Base-by-base conservation (phyloP, 1,140 invertebrate genomes). In the Brachionus sp. region DNA sequence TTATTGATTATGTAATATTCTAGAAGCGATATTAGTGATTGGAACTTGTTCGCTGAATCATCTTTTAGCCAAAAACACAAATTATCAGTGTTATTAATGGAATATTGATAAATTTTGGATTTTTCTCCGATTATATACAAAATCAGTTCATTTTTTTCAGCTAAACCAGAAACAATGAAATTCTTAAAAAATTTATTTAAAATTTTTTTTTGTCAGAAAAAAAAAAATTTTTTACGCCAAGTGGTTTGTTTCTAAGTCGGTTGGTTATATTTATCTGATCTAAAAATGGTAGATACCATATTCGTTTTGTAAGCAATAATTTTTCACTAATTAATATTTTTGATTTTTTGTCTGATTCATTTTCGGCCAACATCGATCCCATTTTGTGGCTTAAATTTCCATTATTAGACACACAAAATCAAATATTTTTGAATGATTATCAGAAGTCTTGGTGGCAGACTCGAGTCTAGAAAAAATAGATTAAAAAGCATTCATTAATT, bases 251-350 rank as follows among this genome's bases (percentile, higher is more conserved):
- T 46, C 23, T 75, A 9, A 75, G 23, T 5, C 70, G 3, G 23
- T 29, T 44, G 23, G 13, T 7, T 10, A 75, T 44, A 46, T 7
- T 44, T 10, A 9, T 10, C n/a, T 29, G 44, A 25, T 46, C 70
- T 10, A 75, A 16, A 75, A 25, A 46, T 25, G 70, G 70, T n/a
- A 75, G 44, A 75, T 75, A 75, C 70, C 70, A 75, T 46, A 75
- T 75, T 29, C 39, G 39, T 25, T 75, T 44, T 25, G 70, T 75
- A 44, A 46, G n/a, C 3, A 75, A 12, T 42, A 75, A 75, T 46
- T 75, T 75, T 75, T 75, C 70, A 46, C 39, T 46, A 50, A 75
- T 75, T 46, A 46, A 46, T 75, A 75, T 75, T 75, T 75, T 75
- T 75, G 19, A 57, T 9, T 23, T 57, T 23, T 7, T 57, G 1